Percentiles rank a stretch among this genome's conserved stretches.
These are phyloP conservation scores for Spinus pinus DNA, from an alignment of 2,797 vertebrate species.

Conservation along the genomic window DNA sequence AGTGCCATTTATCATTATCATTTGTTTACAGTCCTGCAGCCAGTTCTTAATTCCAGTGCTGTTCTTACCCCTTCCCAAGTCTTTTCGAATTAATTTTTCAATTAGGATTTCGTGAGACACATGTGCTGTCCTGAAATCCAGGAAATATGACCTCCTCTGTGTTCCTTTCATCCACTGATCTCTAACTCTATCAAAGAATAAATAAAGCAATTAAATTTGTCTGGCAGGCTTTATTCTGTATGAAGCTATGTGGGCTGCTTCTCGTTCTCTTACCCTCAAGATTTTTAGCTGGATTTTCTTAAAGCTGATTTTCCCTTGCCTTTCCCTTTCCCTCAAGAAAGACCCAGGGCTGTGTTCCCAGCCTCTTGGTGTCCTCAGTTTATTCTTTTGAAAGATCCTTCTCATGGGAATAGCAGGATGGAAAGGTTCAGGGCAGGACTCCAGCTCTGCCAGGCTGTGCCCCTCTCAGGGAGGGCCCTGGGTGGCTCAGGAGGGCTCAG, in stretches of 20 bases:
- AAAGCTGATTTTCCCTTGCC: neutral
- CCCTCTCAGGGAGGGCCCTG: neutral
- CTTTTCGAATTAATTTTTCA: constrained; percentile 74
- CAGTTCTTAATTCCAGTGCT: neutral
- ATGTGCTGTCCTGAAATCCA: constrained; percentile 65
- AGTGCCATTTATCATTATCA: constrained; percentile 4
- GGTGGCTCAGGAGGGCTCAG: neutral
- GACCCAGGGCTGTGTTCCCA: neutral
- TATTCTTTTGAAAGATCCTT: neutral
- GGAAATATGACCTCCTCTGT: neutral
- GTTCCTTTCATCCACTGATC: constrained; percentile 57
- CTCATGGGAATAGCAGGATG: neutral
- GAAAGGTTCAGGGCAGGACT: neutral
- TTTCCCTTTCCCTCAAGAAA: neutral
- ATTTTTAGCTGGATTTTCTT: constrained; percentile 23
- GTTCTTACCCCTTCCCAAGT: constrained; percentile 39
- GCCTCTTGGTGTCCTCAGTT: neutral
- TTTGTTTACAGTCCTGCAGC: constrained; percentile 53
- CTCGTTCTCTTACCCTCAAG: constrained; percentile 31
- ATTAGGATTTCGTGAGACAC: constrained; percentile 64
- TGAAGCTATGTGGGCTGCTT: constrained; percentile 42
- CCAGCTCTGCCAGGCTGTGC: neutral
- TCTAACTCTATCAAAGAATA: constrained; percentile 59
- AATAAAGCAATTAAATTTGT: constrained; percentile 71
- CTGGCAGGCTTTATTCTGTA: constrained; percentile 56